Base-by-base conservation (phyloP, 2,888 invertebrate species). In the Chymomyza amoena region DNA sequence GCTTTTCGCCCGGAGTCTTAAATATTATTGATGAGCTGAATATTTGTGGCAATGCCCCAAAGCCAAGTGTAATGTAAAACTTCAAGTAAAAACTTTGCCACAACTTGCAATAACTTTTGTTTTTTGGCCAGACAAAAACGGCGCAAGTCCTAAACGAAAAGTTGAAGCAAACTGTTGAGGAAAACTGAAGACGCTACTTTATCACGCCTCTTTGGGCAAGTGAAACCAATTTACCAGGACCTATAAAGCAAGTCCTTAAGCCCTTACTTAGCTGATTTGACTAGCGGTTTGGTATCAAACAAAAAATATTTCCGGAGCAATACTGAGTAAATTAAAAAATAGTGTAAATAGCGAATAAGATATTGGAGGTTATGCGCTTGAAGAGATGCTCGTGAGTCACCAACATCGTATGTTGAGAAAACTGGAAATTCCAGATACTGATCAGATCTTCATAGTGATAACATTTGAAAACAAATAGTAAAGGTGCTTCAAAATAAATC, bases 351-450 rank as follows among this genome's bases (percentile, higher is more conserved):
- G n/a, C n/a, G n/a, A n/a, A n/a, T n/a, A n/a, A n/a, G n/a, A n/a
- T n/a, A n/a, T n/a, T n/a, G n/a, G n/a, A n/a, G 39, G 39, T 6
- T 45, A 45, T 45, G 13, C 13, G 13, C 39, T 45, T 10, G 25
- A 25, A 25, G 2, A 25, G 39, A 10, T 45, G 10, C 39, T 45
- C 7, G 32, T 7, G 32, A 32, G 4, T 51, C 56, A 56, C 10
- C 1, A 59, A 32, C 4, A 10, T 28, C 16, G 51, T 67, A 66
- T 74, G 69, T 66, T 59, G 72, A 70, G 51, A 39, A 82, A 83
- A 83, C 87, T 82, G 83, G 87, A 82, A 83, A 87, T 69, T 68
- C 87, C 67, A 68, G 75, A 73, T 70, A 72, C 66, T 16, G 7
- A 7, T 18, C 10, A 56, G 2, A 57, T 28, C 20, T n/a, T 18